Evolutionary conservation across 2,797 vertebrate genomes (phyloP).

Genomic region (Macropodus opercularis): DNA sequence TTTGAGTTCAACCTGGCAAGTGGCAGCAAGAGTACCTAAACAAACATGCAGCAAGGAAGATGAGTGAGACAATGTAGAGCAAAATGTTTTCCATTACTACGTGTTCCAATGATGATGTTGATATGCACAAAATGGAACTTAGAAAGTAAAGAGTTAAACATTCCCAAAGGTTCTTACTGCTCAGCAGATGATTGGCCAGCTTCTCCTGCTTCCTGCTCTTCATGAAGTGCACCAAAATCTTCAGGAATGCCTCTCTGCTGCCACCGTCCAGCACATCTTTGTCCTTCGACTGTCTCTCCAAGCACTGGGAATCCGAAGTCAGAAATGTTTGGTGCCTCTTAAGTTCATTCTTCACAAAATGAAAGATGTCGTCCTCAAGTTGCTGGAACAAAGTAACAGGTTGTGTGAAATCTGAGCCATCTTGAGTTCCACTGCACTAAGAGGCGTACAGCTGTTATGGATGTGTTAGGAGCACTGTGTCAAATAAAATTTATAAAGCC

Average conservation of each 20-base stretch:
- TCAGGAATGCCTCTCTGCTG: slow-evolving; percentile 5
- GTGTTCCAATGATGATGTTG: too few species aligned
- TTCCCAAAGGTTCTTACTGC: slow-evolving; percentile 22
- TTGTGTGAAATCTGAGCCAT: neutral
- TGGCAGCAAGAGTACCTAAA: slow-evolving; percentile 17
- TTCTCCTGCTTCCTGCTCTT: slow-evolving; percentile 29
- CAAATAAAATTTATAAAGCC: too few species aligned
- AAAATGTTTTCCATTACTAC: too few species aligned
- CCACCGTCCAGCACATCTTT: neutral
- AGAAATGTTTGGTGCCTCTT: slow-evolving; percentile 18
- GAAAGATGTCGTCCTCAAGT: slow-evolving; percentile 30
- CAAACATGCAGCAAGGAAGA: slow-evolving; percentile 3
- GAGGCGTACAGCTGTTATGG: too few species aligned
- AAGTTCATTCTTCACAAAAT: slow-evolving; percentile 35
- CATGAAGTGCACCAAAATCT: slow-evolving; percentile 34
- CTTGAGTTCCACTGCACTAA: too few species aligned
- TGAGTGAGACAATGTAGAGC: neutral
- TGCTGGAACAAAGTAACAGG: slow-evolving; percentile 7
- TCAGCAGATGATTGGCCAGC: slow-evolving; percentile 39
- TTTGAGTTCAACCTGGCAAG: slow-evolving; percentile 33
- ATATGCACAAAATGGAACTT: too few species aligned
- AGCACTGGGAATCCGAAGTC: neutral
- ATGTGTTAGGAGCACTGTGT: too few species aligned
- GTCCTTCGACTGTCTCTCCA: neutral
- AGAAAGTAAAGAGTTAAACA: too few species aligned